Evolutionary conservation across 2,797 vertebrate genomes (phyloP).

Genomic region (Chelmon rostratus): DNA sequence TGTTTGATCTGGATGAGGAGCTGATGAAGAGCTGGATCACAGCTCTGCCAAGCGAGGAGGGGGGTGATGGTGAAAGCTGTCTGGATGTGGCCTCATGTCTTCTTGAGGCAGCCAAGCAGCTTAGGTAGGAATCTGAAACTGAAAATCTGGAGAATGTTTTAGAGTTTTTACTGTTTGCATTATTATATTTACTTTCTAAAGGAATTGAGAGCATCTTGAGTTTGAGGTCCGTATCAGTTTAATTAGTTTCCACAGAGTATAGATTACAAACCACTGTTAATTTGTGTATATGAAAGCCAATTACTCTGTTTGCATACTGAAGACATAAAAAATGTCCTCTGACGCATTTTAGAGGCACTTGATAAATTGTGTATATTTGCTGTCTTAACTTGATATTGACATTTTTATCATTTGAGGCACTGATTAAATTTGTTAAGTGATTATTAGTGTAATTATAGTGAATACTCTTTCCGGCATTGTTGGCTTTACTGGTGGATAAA

Average conservation of each 20-base stretch:
- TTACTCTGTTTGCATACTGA: too few species aligned
- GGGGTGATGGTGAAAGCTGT: conserved; percentile 54
- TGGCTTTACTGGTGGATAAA: not conserved
- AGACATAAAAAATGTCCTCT: not conserved
- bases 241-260: not conserved
- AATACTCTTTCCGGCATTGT: too few species aligned
- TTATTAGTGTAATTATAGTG: not conserved
- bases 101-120: conserved; percentile 94
- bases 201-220: not conserved
- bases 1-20: conserved; percentile 96
- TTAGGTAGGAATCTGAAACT: conserved; percentile 85
- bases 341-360: not conserved
- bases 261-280: not conserved
- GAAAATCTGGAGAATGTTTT: not conserved
- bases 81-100: conserved; percentile 87
- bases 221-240: not conserved
- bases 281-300: not conserved
- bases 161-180: not conserved
- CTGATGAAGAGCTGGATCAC: conserved; percentile 94
- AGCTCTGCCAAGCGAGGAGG: conserved; percentile 55
- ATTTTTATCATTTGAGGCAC: not conserved
- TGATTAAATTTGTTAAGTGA: not conserved
- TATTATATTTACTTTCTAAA: not conserved
- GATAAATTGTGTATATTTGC: not conserved
- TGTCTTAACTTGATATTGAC: not conserved